phyloP scores from a whole-genome alignment of 2,888 invertebrate species.

The Keiferia lycopersicella region DNA sequence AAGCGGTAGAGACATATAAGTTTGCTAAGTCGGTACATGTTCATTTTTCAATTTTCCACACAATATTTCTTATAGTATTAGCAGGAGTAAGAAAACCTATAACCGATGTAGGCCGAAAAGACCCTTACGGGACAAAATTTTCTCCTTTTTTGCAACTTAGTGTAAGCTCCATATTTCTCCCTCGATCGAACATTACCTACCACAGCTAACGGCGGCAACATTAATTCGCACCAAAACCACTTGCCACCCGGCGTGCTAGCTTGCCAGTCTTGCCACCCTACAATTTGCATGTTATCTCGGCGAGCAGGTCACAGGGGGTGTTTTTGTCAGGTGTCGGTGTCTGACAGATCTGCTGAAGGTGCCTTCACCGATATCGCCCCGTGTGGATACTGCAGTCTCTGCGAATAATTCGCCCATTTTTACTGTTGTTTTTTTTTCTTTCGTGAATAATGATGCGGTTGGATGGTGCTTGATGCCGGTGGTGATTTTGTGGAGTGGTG shows the following conservation, averaged over 20 bases:
- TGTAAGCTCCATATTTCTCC: neutral
- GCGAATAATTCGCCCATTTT: constrained; percentile 13
- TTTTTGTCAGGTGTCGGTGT: constrained; percentile 22
- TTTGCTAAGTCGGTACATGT: too few relatives aligned
- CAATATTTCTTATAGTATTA: too few relatives aligned
- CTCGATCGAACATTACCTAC: constrained; percentile 40
- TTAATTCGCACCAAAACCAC: constrained; percentile 67
- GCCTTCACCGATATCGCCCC: constrained; percentile 37
- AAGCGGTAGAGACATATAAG: too few relatives aligned
- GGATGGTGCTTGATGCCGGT: neutral
- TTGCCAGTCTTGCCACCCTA: constrained; percentile 61
- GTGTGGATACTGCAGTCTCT: constrained; percentile 40
- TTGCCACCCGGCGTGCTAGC: too few relatives aligned
- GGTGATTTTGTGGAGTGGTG: constrained; percentile 3
- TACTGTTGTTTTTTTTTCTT: constrained; percentile 2
- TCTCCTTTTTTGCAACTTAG: neutral
- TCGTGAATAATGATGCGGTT: neutral
- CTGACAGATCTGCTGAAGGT: constrained; percentile 51
- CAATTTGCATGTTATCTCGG: constrained; percentile 76
- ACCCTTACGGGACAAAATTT: neutral
- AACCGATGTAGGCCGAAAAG: neutral
- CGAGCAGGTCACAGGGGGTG: constrained; percentile 50
- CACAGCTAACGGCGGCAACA: constrained; percentile 45
- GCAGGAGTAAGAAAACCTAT: neutral
- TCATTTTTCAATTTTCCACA: too few relatives aligned